These are phyloP conservation scores for Anneissia japonica DNA, from an alignment of 35 echinoderm and acorn worm genomes.

Conservation along the genomic window DNA sequence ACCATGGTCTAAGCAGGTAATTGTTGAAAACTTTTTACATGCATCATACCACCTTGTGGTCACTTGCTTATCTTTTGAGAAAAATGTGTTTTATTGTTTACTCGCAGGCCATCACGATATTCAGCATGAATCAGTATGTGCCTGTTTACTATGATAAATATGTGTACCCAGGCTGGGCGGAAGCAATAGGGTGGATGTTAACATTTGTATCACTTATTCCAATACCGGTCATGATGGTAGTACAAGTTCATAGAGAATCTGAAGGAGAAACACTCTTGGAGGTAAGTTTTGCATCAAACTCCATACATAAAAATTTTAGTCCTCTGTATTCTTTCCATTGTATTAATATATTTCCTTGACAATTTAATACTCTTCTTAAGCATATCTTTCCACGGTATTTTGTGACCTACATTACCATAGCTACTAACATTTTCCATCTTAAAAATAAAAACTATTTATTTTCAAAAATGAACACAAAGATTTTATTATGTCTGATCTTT, in stretches of 20 bases:
- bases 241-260: conserved; percentile 22
- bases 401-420: too few species aligned
- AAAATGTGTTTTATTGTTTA: not conserved
- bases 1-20: not conserved
- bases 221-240: conserved; percentile 65
- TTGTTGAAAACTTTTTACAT: not conserved
- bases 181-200: conserved; percentile 76
- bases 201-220: conserved; percentile 35
- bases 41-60: not conserved
- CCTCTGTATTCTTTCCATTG: too few species aligned
- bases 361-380: too few species aligned
- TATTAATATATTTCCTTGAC: too few species aligned
- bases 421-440: too few species aligned
- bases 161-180: conserved; percentile 68
- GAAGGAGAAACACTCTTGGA: conserved; percentile 45
- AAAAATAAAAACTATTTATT: too few species aligned
- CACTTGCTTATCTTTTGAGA: not conserved
- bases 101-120: conserved; percentile 65
- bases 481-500: too few species aligned
- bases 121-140: conserved; percentile 55
- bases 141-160: conserved; percentile 77
- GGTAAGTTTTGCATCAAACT: conserved; percentile 51
- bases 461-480: too few species aligned
- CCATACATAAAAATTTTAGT: too few species aligned
- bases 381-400: too few species aligned